phyloP scores from a whole-genome alignment of 2,888 invertebrate genomes.

The Parnassius smintheus region DNA sequence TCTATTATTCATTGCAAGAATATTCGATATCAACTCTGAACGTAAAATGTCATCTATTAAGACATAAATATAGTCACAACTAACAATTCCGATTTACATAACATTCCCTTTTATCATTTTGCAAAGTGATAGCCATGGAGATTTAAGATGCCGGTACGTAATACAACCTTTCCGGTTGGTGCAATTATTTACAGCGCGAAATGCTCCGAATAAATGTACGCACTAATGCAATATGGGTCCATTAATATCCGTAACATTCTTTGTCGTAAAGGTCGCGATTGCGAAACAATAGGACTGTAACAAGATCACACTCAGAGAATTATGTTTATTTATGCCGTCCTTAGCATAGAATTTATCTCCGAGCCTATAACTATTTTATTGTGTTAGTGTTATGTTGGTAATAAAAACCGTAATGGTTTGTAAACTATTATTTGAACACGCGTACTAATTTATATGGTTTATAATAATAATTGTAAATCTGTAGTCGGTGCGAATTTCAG shows the following conservation, averaged over 20 bases:
- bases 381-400: slow-evolving; percentile 17
- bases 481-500: no score
- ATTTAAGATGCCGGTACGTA: slow-evolving; percentile 20
- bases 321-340: slow-evolving; percentile 35
- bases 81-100: slow-evolving; percentile 16
- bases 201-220: slow-evolving; percentile 18
- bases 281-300: slow-evolving; percentile 30
- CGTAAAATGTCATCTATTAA: slow-evolving; percentile 15
- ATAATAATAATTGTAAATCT: no score
- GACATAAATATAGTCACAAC: slow-evolving; percentile 14
- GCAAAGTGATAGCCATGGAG: slow-evolving; percentile 20
- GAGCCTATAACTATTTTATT: slow-evolving; percentile 19
- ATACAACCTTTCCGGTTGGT: slow-evolving; percentile 7
- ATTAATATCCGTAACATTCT: slow-evolving; percentile 24
- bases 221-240: slow-evolving; percentile 11
- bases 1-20: no score
- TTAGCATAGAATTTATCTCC: slow-evolving; percentile 30
- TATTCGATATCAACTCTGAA: slow-evolving; percentile 6
- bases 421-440: no score
- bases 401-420: slow-evolving; percentile 6
- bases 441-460: no score
- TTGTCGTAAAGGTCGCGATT: slow-evolving; percentile 30
- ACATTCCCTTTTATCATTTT: slow-evolving; percentile 18
- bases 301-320: slow-evolving; percentile 30
- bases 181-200: slow-evolving; percentile 18